Evolutionary conservation across 2,888 invertebrate genomes (phyloP), one percentile per base, ranked within the genome.

Genomic region (Phyllotreta striolata): DNA sequence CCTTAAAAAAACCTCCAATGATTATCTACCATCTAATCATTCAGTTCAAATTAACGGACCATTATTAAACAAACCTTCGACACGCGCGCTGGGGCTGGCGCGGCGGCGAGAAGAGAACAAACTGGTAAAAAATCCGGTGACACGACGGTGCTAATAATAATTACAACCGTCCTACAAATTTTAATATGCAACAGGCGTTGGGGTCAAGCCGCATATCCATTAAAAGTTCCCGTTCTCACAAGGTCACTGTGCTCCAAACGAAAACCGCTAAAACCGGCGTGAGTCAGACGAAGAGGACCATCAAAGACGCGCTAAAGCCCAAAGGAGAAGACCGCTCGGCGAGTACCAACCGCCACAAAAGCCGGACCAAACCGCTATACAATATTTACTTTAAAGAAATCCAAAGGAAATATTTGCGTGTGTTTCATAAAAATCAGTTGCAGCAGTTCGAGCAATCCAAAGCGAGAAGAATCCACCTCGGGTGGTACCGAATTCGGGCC

Each of bases 331-430:
- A 44, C 12, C 34, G n/a, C 14, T 34, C 10, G 54, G 54, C 62
- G 46, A 43, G 61, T 56, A 62, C 49, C 64, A 61, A 10, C 44
- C n/a, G 14, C 10, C 41, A 6, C 14, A 44, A 44, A 44, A n/a
- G 44, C 6, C 14, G 44, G 44, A 7, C 44, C 10, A 44, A n/a
- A 44, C 7, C 44, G 14, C 24, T 24, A 1, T 24, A 3, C 24
- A 24, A 24, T 24, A 24, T 24, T 24, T 24, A 24, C 24, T 4
- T 24, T 24, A 24, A 4, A 24, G 24, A 24, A 24, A 24, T 24
- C 24, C 24, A 24, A 24, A 24, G 2, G 24, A 3, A n/a, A n/a
- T n/a, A n/a, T n/a, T n/a, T n/a, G n/a, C 24, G 24, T 24, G 4
- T 3, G 4, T 24, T 24, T 24, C 24, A 4, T 24, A 24, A 24